phyloP scores from a whole-genome alignment of 2,888 invertebrate genomes.

The Selenia dentaria region DNA sequence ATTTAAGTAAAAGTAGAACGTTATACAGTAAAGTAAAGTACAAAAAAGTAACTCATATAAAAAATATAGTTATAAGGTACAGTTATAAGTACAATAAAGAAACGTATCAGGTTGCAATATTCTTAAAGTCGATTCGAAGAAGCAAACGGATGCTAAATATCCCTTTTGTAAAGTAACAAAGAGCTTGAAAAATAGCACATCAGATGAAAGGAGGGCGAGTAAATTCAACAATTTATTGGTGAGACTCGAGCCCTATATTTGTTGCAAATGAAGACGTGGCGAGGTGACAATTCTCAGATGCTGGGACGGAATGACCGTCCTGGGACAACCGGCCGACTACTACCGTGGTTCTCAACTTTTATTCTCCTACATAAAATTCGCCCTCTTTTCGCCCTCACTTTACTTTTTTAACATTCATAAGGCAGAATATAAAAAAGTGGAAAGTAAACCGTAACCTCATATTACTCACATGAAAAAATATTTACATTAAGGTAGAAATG shows the following conservation, averaged over 20 bases:
- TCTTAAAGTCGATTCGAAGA: conserved; percentile 49
- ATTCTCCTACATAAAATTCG: conserved; percentile 51
- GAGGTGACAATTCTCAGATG: conserved; percentile 80
- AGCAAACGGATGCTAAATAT: conserved; percentile 67
- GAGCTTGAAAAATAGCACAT: conserved; percentile 74
- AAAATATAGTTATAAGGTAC: no score
- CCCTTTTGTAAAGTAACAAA: conserved; percentile 69
- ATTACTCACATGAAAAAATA: conserved; percentile 34
- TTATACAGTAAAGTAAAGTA: no score
- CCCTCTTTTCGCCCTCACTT: conserved; percentile 13
- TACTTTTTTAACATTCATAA: conserved; percentile 29
- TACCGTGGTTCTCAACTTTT: conserved; percentile 56
- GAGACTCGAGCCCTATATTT: conserved; percentile 72
- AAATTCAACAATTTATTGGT: conserved; percentile 79
- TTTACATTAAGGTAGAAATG: conserved; percentile 31
- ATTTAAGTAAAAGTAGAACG: no score
- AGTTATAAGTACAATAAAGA: no score
- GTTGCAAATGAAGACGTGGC: conserved; percentile 79
- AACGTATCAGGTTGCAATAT: conserved; percentile 19
- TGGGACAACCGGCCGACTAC: conserved; percentile 47
- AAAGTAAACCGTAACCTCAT: conserved; percentile 25
- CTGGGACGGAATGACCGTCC: conserved; percentile 67
- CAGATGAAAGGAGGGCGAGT: conserved; percentile 69
- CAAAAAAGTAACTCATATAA: no score
- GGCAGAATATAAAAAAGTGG: conserved; percentile 25